Conservation (phyloP, 35 echinoderm and acorn worm genomes). For the Strongylocentrotus purpuratus region DNA sequence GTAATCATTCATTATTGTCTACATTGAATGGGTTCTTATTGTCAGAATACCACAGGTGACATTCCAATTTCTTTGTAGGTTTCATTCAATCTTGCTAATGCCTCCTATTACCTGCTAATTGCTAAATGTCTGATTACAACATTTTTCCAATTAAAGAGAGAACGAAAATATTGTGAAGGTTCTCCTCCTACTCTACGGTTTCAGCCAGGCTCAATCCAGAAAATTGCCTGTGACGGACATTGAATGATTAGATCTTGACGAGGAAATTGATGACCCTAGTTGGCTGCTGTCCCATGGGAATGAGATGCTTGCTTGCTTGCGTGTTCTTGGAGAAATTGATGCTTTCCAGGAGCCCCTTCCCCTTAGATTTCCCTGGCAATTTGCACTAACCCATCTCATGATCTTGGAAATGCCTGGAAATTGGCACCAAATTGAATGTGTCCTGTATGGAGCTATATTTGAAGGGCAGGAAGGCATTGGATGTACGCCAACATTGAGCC, state of each 20-base stretch:
- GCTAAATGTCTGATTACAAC: background rate
- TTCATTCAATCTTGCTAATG: background rate
- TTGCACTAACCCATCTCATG: background rate
- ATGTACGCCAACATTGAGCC: background rate
- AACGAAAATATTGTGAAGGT: background rate
- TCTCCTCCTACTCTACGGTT: background rate
- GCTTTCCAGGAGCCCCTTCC: conserved; percentile 31
- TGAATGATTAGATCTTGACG: background rate
- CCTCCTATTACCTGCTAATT: background rate
- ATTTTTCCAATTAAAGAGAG: background rate
- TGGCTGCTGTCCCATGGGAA: background rate
- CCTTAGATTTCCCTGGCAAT: background rate
- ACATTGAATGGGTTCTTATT: background rate
- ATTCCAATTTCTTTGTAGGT: background rate
- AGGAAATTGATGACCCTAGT: background rate
- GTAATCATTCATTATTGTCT: background rate
- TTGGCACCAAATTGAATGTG: conserved; percentile 27
- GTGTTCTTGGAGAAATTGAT: background rate
- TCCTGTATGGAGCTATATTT: conserved; percentile 21
- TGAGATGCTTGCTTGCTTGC: background rate
- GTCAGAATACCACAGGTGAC: background rate
- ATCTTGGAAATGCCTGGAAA: conserved; percentile 14
- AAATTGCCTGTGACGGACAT: background rate
- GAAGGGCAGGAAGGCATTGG: background rate
- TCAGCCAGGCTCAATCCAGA: background rate